These are phyloP conservation scores for Amphipoea oculea DNA, from an alignment of 2,888 invertebrate species.

Conservation along the genomic window DNA sequence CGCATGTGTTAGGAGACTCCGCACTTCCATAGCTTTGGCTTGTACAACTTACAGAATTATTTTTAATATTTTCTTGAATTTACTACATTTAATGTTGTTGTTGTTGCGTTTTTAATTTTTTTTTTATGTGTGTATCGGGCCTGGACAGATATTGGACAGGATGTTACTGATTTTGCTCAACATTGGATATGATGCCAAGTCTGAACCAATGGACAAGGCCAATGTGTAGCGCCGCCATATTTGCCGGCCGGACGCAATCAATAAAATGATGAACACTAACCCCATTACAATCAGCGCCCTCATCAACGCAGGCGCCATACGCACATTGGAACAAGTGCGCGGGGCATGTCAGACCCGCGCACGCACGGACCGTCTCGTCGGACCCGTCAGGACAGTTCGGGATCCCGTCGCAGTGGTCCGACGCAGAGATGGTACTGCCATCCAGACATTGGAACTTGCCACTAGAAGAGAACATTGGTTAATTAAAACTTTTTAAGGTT, in stretches of 20 bases:
- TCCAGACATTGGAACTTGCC: constrained; percentile 77
- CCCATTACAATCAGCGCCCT: constrained; percentile 87
- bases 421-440: constrained; percentile 73
- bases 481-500: background rate
- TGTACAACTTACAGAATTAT: no score
- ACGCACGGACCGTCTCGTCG: constrained; percentile 80
- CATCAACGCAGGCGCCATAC: constrained; percentile 92
- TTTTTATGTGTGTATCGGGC: no score
- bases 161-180: no score
- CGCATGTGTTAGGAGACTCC: no score
- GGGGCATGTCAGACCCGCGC: constrained; percentile 84
- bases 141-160: no score
- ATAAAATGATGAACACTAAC: constrained; percentile 64
- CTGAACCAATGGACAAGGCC: no score
- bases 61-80: no score
- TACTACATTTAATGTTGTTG: no score
- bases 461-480: constrained; percentile 61
- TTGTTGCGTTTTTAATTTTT: no score
- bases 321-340: constrained; percentile 90
- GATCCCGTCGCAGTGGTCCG: constrained; percentile 79
- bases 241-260: background rate
- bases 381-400: constrained; percentile 73
- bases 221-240: no score
- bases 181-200: no score
- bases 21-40: no score